These are phyloP conservation scores for Harpia harpyja DNA, from an alignment of 2,797 vertebrate species.

Conservation along the genomic window DNA sequence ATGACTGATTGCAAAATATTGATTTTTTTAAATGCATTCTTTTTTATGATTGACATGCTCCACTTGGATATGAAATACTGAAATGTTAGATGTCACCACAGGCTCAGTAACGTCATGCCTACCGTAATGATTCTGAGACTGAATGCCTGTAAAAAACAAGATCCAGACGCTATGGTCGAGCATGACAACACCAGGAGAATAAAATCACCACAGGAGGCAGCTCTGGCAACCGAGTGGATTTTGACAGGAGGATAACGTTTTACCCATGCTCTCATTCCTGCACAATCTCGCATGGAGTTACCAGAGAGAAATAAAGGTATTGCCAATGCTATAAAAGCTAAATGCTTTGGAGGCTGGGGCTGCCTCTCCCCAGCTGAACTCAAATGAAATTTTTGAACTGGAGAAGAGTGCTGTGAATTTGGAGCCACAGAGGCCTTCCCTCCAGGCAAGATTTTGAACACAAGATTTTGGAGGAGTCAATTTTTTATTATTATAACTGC, in stretches of 20 bases:
- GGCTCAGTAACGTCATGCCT: not conserved
- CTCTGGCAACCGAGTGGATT: not conserved
- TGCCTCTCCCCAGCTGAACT: not conserved
- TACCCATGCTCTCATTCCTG: not conserved
- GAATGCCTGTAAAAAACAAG: not conserved
- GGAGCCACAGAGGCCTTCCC: not conserved
- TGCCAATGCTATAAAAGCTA: not conserved
- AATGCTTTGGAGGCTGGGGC: not conserved
- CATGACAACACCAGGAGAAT: not conserved
- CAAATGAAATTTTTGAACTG: not conserved
- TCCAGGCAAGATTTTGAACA: not conserved
- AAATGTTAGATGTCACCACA: not conserved
- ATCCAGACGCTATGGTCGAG: not conserved
- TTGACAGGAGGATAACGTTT: rapidly evolving
- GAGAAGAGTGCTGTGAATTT: not conserved
- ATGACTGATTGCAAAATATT: not conserved
- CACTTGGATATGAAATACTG: not conserved
- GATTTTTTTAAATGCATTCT: not conserved
- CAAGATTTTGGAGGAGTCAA: not conserved
- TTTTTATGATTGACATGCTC: not conserved
- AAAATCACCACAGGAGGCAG: not conserved
- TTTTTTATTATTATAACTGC: not conserved
- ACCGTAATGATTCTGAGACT: not conserved
- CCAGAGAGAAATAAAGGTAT: not conserved
- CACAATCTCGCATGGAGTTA: not conserved